Percentiles rank a stretch among this genome's conserved stretches.
Conservation (phyloP, 2,797 vertebrate species). For the Enteromius unitaeniatus region DNA sequence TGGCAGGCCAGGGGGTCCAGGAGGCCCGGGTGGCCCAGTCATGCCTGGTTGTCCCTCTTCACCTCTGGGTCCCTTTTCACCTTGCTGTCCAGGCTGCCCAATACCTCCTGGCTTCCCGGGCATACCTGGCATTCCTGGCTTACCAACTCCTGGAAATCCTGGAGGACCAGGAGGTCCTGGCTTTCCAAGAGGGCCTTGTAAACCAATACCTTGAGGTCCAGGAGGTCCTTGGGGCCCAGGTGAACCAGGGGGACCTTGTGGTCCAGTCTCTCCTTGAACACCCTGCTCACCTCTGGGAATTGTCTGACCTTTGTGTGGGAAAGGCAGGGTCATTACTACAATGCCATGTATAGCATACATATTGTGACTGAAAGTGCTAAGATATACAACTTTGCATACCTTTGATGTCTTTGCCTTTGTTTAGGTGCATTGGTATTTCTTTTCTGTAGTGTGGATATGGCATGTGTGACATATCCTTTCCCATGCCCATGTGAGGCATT, state of each 20-base stretch:
- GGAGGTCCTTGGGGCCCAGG: conserved; percentile 78
- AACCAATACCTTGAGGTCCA: conserved; percentile 87
- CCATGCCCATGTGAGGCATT: conserved; percentile 87
- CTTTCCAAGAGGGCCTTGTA: conserved; percentile 87
- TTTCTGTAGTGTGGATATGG: conserved; percentile 93
- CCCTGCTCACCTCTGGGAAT: conserved; percentile 78
- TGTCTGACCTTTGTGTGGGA: conserved; percentile 72
- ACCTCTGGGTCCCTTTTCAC: conserved; percentile 89
- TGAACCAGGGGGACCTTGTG: conserved; percentile 82
- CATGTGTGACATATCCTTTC: conserved; percentile 90
- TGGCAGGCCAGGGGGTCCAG: conserved; percentile 89
- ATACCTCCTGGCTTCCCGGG: conserved; percentile 89
- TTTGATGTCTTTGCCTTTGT: conserved; percentile 92
- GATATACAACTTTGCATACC: conserved; percentile 74
- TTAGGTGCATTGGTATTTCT: conserved; percentile 88
- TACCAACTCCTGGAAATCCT: conserved; percentile 90
- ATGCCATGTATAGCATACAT: not conserved
- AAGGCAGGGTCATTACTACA: conserved; percentile 1
- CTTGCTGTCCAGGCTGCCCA: conserved; percentile 87
- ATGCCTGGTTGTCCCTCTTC: conserved; percentile 87
- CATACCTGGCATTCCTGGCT: conserved; percentile 91
- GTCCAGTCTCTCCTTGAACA: conserved; percentile 73
- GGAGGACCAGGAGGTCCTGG: conserved; percentile 84
- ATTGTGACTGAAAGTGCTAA: not conserved
- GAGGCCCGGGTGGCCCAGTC: conserved; percentile 85